Evolutionary conservation across 2,113 vertebrate genomes (phyloP).

Genomic region (Channa argus): DNA sequence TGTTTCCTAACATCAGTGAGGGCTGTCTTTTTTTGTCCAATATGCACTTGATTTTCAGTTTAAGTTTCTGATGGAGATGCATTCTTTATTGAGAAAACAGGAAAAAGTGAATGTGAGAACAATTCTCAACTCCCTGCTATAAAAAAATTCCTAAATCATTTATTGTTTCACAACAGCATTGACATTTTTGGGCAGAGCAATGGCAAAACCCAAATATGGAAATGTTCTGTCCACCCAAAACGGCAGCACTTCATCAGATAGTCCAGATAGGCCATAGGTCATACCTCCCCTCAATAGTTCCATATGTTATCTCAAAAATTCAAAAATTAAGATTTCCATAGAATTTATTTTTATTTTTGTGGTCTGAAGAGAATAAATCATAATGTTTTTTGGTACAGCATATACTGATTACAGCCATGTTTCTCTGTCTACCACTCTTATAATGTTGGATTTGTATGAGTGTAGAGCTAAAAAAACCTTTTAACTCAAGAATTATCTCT

Average conservation of each 20-base stretch:
- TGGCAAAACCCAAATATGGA: not conserved
- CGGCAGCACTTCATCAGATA: too few relatives aligned
- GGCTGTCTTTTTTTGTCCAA: constrained; percentile 30
- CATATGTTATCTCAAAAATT: not conserved
- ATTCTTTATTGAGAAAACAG: constrained; percentile 69
- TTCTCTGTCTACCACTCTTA: too few relatives aligned
- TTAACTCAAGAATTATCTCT: too few relatives aligned
- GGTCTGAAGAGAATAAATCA: not conserved
- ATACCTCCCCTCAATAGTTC: not conserved
- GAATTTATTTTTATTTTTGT: not conserved
- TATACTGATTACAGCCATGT: not conserved
- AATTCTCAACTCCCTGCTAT: constrained; percentile 26
- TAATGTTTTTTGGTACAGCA: not conserved
- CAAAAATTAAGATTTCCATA: not conserved
- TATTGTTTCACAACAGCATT: constrained; percentile 13
- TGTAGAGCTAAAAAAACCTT: too few relatives aligned
- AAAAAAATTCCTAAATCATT: constrained; percentile 24
- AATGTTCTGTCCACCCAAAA: too few relatives aligned
- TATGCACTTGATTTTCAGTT: constrained; percentile 47
- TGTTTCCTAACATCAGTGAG: constrained; percentile 50
- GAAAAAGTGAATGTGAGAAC: constrained; percentile 36
- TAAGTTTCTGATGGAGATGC: constrained; percentile 43
- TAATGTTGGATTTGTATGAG: too few relatives aligned
- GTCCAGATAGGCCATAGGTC: too few relatives aligned
- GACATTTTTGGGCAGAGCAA: not conserved